Evolutionary conservation across 2,888 invertebrate species (phyloP), one percentile per base, ranked within the genome.

Genomic region (Kryphioiulus occultus): DNA sequence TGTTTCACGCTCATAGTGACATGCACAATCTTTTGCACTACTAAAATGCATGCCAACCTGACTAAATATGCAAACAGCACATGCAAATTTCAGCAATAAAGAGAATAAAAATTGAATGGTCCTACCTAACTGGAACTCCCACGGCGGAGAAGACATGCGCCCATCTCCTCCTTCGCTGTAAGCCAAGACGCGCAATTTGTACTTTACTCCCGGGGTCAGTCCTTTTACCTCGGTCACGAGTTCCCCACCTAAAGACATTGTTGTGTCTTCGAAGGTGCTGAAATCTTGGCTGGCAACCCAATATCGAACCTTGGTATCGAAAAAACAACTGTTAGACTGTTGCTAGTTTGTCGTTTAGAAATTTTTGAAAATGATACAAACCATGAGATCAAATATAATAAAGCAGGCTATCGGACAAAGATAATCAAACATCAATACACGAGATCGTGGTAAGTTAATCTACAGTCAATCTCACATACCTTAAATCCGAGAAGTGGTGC

Each of bases 231-330:
- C 95, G 0, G 96, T 95, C 91, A 97, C 96, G 7, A 97, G 93
- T 90, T 95, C 95, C 35, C 92, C 92, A 87, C 96, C 97, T 47
- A 96, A 94, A 84, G 93, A 93, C 86, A 97, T 93, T 83, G 95
- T 92, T 0, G 97, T 96, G 91, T 98, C 97, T 91, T 96, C 96
- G 0, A 98, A 98, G 0, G 95, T 96, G 90, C 96, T 96, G 94
- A 98, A 96, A 91, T 98, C 97, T 92, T 98, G 98, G 92, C 98
- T 98, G 0, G 95, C 94, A 91, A 97, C 97, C 99, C 99, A 99
- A 84, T 98, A 95, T 89, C 98, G 94, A 89, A 98, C 95, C 96
- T 96, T 42, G 9, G 22, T 5, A 9, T 39, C 19, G 47, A 35
- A 86, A 26, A 32, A 85, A 47, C n/a, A 26, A 42, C 85, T 10